A percentile compares a stretch with the other conserved stretches of the same genome.
These are phyloP conservation scores for Spinus olivaceus DNA, from an alignment of 2,797 vertebrate species.

Conservation along the genomic window DNA sequence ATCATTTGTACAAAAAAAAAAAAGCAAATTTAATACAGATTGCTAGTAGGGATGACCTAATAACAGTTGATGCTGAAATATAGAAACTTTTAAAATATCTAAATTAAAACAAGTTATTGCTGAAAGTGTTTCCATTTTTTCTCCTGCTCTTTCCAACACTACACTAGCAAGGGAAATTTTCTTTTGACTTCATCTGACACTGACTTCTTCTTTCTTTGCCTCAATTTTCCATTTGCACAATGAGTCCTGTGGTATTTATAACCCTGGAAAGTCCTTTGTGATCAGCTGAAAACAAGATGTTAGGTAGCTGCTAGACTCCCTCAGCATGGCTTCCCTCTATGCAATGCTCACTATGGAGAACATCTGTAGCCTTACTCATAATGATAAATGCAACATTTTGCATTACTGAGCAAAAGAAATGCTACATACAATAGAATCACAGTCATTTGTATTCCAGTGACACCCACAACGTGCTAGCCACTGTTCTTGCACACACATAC, in stretches of 20 bases:
- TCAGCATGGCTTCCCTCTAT: neutral
- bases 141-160: neutral
- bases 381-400: conserved; percentile 33
- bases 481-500: neutral
- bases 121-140: neutral
- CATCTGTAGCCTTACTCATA: conserved; percentile 43
- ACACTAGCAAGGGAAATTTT: neutral
- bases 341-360: neutral
- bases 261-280: neutral
- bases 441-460: conserved; percentile 47
- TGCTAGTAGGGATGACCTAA: neutral
- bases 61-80: neutral
- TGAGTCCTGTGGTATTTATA: neutral
- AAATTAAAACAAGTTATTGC: neutral
- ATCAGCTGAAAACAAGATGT: neutral
- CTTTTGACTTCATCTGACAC: neutral
- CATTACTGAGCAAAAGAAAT: neutral
- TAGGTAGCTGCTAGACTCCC: conserved; percentile 40
- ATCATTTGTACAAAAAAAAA: neutral
- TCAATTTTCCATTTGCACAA: neutral
- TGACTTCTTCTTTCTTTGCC: neutral
- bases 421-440: neutral
- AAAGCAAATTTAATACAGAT: neutral
- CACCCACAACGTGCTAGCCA: conserved; percentile 6
- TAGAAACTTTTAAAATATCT: neutral